Base-by-base conservation (phyloP, 1,140 invertebrate species). In the Drosophila azteca region DNA sequence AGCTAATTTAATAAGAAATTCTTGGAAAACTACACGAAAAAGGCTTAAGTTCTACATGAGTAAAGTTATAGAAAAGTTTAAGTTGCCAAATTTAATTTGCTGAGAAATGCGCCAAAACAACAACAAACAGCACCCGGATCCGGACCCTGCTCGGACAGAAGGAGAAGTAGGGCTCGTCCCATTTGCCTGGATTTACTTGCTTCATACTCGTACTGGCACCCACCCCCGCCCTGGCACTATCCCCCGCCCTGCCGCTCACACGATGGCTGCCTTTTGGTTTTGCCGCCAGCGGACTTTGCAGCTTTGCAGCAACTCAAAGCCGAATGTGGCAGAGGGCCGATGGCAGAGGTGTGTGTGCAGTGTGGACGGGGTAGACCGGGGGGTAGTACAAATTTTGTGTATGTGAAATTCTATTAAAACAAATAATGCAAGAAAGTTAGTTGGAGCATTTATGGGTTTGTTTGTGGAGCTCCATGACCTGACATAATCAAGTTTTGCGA, bases 31-130 rank as follows among this genome's bases (percentile, higher is more conserved):
- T 82, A 82, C 79, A 82, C 55, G 79, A 78, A 78, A 82, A 82
- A 82, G 79, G 79, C 79, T 82, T 82, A 82, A 82, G 79, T 82
- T 82, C 79, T 82, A 82, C 79, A 82, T 82, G 79, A 82, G 74
- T 77, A 82, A 82, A 82, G 79, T 82, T 82, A 82, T 74, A 82
- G 79, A 82, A 82, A 82, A 82, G 79, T 82, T 82, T 59, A 82
- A 74, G 74, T 82, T 82, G 73, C 74, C 59, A 82, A 82, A 82
- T 82, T 73, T 82, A 82, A 82, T 82, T 82, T 82, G 75, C 55
- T 74, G 39, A 68, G 73, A 77, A 82, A 81, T 78, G 79, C 74
- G 67, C 58, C 67, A 53, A 55, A 67, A 75, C 50, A 68, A 76
- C 54, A 76, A 65, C 39, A 43, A 43, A 52, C 50, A 74, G 60